Base-by-base conservation (phyloP, 2,113 vertebrate species). In the Psophia crepitans region DNA sequence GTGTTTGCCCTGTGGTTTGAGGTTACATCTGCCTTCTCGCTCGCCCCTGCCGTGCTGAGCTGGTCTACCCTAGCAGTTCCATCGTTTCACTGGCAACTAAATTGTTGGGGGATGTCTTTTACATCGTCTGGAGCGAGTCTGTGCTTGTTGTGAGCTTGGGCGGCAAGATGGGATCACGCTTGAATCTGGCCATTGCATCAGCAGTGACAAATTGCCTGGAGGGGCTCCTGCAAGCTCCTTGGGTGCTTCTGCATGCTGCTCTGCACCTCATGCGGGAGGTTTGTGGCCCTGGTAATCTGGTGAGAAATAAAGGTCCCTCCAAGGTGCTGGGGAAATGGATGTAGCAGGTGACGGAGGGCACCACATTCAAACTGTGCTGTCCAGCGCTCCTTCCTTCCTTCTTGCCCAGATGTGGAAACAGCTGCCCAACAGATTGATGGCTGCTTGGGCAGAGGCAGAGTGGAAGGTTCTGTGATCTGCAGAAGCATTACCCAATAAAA, bases 121-220 rank as follows among this genome's bases (percentile, higher is more conserved):
- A 49, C 70, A 22, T 57, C 2, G 5, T 15, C 51, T 63, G 57
- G 27, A 78, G 51, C 1, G 3, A 35, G 23, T n/a, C 46, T 24
- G 14, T 53, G 51, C 20, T 74, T n/a, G 28, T 64, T 54, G 17
- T 14, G 78, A 81, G 54, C 65, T 51, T 56, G 44, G 43, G 12
- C 35, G 57, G 17, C 4, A 1, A 68, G 53, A 12, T 68, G 43
- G 56, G 41, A 33, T 79, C 83, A 24, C 1, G 1, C 12, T 17
- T 70, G 41, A 21, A 82, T 39, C 23, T 75, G 82, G 30, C 27
- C 46, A 35, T 81, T 4, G 2, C 28, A 43, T 68, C 39, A 41
- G 16, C 1, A 0, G 10, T 37, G n/a, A 56, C 8, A 3, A 32
- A 41, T 44, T 37, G 4, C 5, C 48, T 74, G 23, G 27, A 54